Evolutionary conservation across 2,888 invertebrate genomes (phyloP).

Genomic region (Pyrgus malvae): DNA sequence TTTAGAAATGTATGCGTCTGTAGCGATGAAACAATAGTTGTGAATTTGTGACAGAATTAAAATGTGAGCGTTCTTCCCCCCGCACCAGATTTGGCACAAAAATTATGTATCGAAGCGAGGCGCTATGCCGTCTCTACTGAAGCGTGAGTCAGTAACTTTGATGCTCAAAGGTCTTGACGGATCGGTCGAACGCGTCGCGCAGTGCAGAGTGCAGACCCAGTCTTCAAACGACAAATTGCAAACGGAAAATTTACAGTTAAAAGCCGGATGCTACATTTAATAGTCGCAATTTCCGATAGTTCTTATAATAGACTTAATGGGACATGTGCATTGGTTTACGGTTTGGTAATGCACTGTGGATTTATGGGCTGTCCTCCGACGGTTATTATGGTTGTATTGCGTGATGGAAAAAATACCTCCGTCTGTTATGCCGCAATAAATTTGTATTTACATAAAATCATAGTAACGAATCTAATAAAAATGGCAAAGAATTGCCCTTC

Average conservation of each 20-base stretch:
- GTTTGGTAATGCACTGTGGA: slow-evolving; percentile 45
- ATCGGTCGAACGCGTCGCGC: not conserved
- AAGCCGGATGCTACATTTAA: slow-evolving; percentile 74
- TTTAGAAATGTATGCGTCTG: too few species aligned
- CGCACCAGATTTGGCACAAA: too few species aligned
- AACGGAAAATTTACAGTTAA: slow-evolving; percentile 80
- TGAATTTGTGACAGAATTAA: too few species aligned
- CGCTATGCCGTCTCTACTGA: too few species aligned
- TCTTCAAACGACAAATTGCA: slow-evolving; percentile 67
- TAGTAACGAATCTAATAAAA: slow-evolving; percentile 24
- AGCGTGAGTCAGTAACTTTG: too few species aligned
- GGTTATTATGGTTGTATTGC: slow-evolving; percentile 21
- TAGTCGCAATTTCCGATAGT: slow-evolving; percentile 75
- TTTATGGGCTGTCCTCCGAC: slow-evolving; percentile 40
- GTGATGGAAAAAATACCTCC: slow-evolving; percentile 20
- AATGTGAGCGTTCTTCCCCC: too few species aligned
- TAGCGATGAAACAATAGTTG: too few species aligned
- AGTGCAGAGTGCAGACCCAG: slow-evolving; percentile 36
- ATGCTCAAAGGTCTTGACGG: too few species aligned
- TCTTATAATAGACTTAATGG: slow-evolving; percentile 60
- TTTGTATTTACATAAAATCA: slow-evolving; percentile 23
- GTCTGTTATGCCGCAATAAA: slow-evolving; percentile 9
- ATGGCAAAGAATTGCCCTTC: slow-evolving; percentile 15
- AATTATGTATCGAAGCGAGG: too few species aligned
- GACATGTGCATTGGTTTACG: slow-evolving; percentile 53